Evolutionary conservation across 1,140 invertebrate genomes (phyloP), one percentile per base, ranked within the genome.

Genomic region (Pentalonia nigronervosa): DNA sequence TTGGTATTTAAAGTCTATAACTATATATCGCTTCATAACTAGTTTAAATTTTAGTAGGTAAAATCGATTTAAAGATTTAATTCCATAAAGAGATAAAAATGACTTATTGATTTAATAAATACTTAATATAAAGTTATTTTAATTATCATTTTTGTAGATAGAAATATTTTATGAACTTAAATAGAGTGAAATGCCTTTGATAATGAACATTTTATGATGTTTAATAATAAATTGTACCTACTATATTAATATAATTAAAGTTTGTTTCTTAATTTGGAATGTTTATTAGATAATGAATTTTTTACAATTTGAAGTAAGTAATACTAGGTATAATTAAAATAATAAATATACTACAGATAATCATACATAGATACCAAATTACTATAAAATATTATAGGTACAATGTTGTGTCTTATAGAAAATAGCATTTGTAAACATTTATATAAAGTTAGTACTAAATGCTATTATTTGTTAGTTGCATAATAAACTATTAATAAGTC

Each of bases 301-400:
- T 47, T 25, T 86, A 47, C 84, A 86, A 86, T 86, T 86, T 86
- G 36, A 30, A 86, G 84, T 86, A 47, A 86, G 84, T 86, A 86
- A 17, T 41, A 34, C 4, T 60, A 30, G 7, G 1, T 67, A 14
- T n/a, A n/a, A 67, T 67, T n/a, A n/a, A 67, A 67, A n/a, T 9
- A 67, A 67, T 67, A 14, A 60, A 60, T 60, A 11, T n/a, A 67
- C 30, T 67, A 67, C 30, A n/a, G n/a, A n/a, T 0, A n/a, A 3
- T n/a, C n/a, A 7, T 76, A n/a, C n/a, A 76, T 76, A 76, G n/a
- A 14, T 17, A n/a, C n/a, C 60, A 76, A n/a, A n/a, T 67, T n/a
- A n/a, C 9, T 14, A 11, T n/a, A n/a, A 30, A 76, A 76, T 67
- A 14, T 17, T 76, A 76, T 17, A n/a, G n/a, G n/a, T n/a, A n/a